Base-by-base conservation (phyloP, 2,888 invertebrate genomes). In the Napeogenes inachia region DNA sequence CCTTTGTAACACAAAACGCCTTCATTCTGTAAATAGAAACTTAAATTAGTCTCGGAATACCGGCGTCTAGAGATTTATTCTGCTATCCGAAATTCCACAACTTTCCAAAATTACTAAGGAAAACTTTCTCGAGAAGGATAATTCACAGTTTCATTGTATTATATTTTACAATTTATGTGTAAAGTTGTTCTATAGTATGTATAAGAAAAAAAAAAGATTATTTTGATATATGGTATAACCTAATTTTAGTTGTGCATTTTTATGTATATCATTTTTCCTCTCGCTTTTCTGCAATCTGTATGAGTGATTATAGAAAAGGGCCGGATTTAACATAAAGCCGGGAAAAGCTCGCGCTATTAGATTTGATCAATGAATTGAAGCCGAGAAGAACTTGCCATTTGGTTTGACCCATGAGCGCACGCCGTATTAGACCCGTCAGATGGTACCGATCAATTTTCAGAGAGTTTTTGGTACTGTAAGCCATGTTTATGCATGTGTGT, bases 1-100 rank as follows among this genome's bases (percentile, higher is more conserved):
- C 82, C 81, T 86, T 83, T 83, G 84, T 80, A 80, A 79, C 75
- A 73, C 71, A 73, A 82, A 63, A 71, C 72, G 75, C 71, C 69
- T 78, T 77, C 72, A 71, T 76, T 73, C 71, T 75, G 70, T 75
- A 77, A 79, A 80, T 79, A 79, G 76, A 84, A 84, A 83, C 84
- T 84, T 84, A 78, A 82, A 86, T 85, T 84, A 83, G 76, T 80
- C 78, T 72, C 67, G 60, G 73, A 71, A 77, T 75, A 69, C 70
- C 71, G 66, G 68, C 64, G 68, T 68, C 58, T 59, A 66, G 76
- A 71, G 73, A 73, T 76, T 75, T 72, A 68, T 72, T 70, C 67
- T 60, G 65, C 68, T 68, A 70, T 69, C 73, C 71, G 67, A 65
- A 70, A 74, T 73, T 73, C 71, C 66, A 59, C 69, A 70, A 63